Evolutionary conservation across 2,113 vertebrate genomes (phyloP), one percentile per base, ranked within the genome.

Genomic region (Laticauda laticaudata): DNA sequence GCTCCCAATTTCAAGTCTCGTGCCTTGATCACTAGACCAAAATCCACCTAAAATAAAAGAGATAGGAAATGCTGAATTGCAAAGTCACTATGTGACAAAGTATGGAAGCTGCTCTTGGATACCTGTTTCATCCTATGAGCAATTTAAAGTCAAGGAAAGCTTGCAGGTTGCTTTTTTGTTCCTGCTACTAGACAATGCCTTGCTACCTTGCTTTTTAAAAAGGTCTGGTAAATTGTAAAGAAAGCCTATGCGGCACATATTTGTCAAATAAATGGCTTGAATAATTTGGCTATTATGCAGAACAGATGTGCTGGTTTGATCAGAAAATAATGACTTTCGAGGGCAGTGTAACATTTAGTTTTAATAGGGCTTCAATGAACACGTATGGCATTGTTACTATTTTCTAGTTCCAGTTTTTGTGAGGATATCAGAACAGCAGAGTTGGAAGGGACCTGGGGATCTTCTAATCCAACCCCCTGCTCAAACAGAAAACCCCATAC

Each of bases 361-460:
- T 89, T 48, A 86, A 43, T 87, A 94, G 56, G 90, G 91, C 85
- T 24, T 91, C 92, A 92, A 94, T 5, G 43, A 94, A 64, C 86
- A 55, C 2, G 39, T 93, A 55, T 0, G 0, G 0, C 69, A 75
- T 75, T 6, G 61, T 34, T 5, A 1, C 89, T 45, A 39, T 75
- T 57, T 94, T 93, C 89, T 92, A 92, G 94, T 93, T 95, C 10
- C 26, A 64, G 26, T n/a, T 64, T 64, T 29, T 29, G 26, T n/a
- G 11, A 64, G 29, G 29, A n/a, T 64, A 57, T 21, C 5, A 57
- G 56, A 57, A 57, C 7, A 64, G 14, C 11, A 64, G 26, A 64
- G 26, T n/a, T 64, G 61, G 26, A 64, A 64, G 61, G 26, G 61
- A 64, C 26, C 11, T 64, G 61, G 26, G n/a, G 61, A 26, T 3